These are phyloP conservation scores for Antheraea yamamai DNA, from an alignment of 2,888 invertebrate species.

Conservation along the genomic window DNA sequence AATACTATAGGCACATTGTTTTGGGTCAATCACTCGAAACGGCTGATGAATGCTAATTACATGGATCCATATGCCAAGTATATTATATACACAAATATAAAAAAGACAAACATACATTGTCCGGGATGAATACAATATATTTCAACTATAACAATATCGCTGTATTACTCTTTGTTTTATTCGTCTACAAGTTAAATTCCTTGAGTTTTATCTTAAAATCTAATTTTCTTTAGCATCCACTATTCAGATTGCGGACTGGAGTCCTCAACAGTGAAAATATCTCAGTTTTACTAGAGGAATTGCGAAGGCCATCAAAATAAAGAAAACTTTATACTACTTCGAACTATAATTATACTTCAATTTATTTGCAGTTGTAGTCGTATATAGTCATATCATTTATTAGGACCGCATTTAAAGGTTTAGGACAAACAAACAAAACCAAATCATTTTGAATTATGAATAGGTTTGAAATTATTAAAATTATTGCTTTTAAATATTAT, in stretches of 20 bases:
- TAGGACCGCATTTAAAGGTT: background rate
- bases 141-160: background rate
- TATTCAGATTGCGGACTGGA: background rate
- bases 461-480: background rate
- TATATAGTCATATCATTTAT: background rate
- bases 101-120: background rate
- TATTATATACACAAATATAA: constrained; percentile 17
- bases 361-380: background rate
- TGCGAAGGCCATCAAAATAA: background rate
- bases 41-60: constrained; percentile 44
- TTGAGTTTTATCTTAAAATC: background rate
- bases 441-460: no score
- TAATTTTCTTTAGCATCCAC: background rate
- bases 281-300: background rate
- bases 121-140: constrained; percentile 1
- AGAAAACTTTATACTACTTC: background rate
- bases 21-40: constrained; percentile 53
- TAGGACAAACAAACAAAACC: no score
- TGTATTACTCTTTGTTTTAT: background rate
- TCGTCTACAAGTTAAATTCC: background rate
- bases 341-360: background rate
- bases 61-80: constrained; percentile 9
- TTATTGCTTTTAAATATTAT: background rate
- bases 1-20: constrained; percentile 50
- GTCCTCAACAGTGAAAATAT: background rate